Conservation (phyloP, 1,140 invertebrate genomes). For the Hetaerina americana region DNA sequence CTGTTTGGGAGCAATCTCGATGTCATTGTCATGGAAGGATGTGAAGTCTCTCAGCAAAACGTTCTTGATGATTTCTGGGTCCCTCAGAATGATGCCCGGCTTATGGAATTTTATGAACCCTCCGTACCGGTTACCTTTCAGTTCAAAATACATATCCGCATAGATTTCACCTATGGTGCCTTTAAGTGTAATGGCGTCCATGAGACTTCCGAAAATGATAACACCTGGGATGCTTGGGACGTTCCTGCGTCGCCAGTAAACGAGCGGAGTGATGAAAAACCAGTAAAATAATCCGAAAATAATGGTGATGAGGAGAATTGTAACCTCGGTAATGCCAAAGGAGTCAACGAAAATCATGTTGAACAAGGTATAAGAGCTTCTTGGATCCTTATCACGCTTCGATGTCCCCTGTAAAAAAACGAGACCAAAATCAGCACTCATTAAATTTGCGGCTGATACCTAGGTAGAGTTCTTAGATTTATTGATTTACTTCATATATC, state of each 20-base stretch:
- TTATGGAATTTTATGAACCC: neutral
- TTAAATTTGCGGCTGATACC: too few relatives aligned
- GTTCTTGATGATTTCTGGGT: conserved; percentile 32
- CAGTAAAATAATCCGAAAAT: neutral
- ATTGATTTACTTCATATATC: too few relatives aligned
- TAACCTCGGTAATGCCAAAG: neutral
- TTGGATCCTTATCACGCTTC: too few relatives aligned
- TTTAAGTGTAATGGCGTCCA: neutral
- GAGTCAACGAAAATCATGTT: neutral
- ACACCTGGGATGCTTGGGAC: neutral
- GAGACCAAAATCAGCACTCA: too few relatives aligned
- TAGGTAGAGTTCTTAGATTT: too few relatives aligned
- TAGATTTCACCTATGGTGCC: neutral
- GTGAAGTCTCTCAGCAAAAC: conserved; percentile 35
- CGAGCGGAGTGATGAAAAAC: neutral
- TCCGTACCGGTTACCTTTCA: neutral
- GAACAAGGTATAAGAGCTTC: too few relatives aligned
- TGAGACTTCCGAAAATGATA: neutral
- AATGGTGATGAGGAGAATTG: neutral
- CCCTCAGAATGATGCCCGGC: conserved; percentile 26
- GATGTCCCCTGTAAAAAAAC: too few relatives aligned
- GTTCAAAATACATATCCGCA: neutral
- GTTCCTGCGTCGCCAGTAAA: neutral
- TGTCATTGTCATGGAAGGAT: conserved; percentile 26
- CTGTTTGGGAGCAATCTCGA: neutral